These are phyloP conservation scores for Protophormia terraenovae DNA, from an alignment of 2,888 invertebrate species.

Conservation along the genomic window DNA sequence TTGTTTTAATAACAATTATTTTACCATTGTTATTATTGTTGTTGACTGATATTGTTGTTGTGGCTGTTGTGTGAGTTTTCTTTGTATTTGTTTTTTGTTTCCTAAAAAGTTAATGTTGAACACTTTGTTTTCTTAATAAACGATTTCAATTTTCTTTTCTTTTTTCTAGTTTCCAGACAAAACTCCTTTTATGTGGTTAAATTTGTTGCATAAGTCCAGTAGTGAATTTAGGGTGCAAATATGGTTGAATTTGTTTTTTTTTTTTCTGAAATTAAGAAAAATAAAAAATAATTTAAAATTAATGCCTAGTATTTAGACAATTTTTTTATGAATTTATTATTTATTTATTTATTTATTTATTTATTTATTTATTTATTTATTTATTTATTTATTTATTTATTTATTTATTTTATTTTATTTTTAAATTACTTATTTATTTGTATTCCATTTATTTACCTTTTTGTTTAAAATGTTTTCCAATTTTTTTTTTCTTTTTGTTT, in stretches of 20 bases:
- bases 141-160: neutral
- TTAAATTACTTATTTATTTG: neutral
- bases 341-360: no score
- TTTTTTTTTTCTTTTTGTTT: slow-evolving; percentile 31
- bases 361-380: no score
- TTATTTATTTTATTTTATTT: no score
- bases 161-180: neutral
- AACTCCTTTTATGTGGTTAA: neutral
- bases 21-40: slow-evolving; percentile 69
- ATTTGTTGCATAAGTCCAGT: slow-evolving; percentile 8
- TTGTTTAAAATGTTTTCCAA: slow-evolving; percentile 57
- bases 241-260: neutral
- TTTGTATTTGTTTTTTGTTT: slow-evolving; percentile 21
- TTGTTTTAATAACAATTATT: slow-evolving; percentile 68
- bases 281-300: neutral
- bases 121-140: slow-evolving; percentile 33
- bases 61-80: neutral
- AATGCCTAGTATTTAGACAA: no score
- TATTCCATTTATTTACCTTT: slow-evolving; percentile 38
- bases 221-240: slow-evolving; percentile 21
- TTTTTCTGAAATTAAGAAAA: slow-evolving; percentile 17
- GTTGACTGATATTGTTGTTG: slow-evolving; percentile 62
- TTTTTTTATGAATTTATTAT: no score
- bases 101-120: slow-evolving; percentile 35
- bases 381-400: no score